These are phyloP conservation scores for Hyles lineata DNA, from an alignment of 2,888 invertebrate genomes.

Conservation along the genomic window DNA sequence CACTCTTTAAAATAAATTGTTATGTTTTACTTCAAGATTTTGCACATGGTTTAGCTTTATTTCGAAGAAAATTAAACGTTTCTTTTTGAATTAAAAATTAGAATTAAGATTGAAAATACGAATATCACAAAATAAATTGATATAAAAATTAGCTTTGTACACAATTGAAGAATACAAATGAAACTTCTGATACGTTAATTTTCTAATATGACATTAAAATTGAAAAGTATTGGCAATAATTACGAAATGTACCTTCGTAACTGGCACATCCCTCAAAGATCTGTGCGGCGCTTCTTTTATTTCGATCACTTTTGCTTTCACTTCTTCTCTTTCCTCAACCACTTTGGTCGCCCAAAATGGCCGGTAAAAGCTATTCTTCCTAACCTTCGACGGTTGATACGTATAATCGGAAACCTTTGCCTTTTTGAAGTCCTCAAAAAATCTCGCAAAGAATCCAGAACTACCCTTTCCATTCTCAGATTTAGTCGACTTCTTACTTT, in stretches of 20 bases:
- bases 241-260: constrained; percentile 9
- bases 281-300: constrained; percentile 1
- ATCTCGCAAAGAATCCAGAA: constrained; percentile 59
- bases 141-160: background rate
- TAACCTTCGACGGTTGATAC: constrained; percentile 64
- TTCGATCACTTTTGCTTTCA: constrained; percentile 38
- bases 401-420: constrained; percentile 70
- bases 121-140: background rate
- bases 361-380: constrained; percentile 65
- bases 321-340: constrained; percentile 42
- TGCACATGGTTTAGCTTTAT: background rate
- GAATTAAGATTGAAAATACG: background rate
- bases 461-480: constrained; percentile 42
- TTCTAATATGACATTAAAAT: no score
- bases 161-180: no score
- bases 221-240: background rate
- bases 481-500: constrained; percentile 32
- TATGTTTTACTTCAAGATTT: constrained; percentile 34
- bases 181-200: no score
- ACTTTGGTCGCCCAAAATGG: constrained; percentile 75
- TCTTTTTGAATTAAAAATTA: no score
- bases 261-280: background rate
- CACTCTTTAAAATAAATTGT: constrained; percentile 50
- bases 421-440: constrained; percentile 68
- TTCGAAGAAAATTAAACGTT: background rate